Evolutionary conservation across 2,888 invertebrate genomes (phyloP), one percentile per base, ranked within the genome.

Genomic region (Cancer borealis): DNA sequence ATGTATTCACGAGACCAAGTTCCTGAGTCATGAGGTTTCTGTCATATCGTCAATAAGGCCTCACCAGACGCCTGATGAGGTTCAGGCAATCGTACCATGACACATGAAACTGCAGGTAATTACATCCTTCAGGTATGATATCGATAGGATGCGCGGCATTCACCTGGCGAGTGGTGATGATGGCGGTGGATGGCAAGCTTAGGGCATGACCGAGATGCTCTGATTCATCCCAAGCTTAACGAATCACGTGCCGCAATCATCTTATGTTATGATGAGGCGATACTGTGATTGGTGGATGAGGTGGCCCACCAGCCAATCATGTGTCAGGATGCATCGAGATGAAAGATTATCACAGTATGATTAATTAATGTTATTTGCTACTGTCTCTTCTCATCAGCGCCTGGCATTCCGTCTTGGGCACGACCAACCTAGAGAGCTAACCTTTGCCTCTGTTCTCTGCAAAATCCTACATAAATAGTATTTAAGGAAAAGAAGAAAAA

Each of bases 271-370:
- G 2, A 79, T 79, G 8, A 79, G 3, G 30, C 30, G 79, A 30
- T 26, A 4, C 30, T 8, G 30, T 79, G 79, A 79, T 79, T 79
- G 79, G 26, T 12, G 26, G 79, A 79, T 30, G 30, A 30, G 79
- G 21, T 30, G 79, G 30, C 73, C 73, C 73, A 73, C 73, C 73
- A 73, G 73, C 79, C 30, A 79, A 79, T 79, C 79, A 79, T 10
- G 79, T 26, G 66, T 66, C 66, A 26, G 79, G 30, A 30, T 26
- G 54, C 79, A 79, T 0, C 0, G 12, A 30, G 26, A 26, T 79
- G 30, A 73, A 30, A 79, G 12, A 30, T 79, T 1, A 39, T 79
- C 0, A 30, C 30, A 12, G 8, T 79, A 79, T 79, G 8, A 30
- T 79, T 79, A 8, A 79, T 79, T 12, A 30, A 10, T 79, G 79